A percentile compares a stretch with the other conserved stretches of the same genome.
phyloP scores from a whole-genome alignment of 2,113 vertebrate species.

The Melanostigma gelatinosum region DNA sequence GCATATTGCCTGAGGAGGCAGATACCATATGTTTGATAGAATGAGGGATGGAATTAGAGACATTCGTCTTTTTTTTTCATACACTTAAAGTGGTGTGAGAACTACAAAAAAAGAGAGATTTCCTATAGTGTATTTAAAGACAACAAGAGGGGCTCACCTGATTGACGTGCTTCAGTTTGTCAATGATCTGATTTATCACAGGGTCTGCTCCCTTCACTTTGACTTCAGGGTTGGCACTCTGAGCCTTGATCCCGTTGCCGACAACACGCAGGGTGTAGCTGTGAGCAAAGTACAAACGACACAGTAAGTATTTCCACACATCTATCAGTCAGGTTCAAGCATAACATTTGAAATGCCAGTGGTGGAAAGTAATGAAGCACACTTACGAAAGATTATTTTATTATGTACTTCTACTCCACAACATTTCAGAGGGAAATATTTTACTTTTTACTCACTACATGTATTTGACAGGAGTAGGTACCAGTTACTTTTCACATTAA shows the following conservation, averaged over 20 bases:
- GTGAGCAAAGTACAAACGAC: constrained; percentile 39
- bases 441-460: background rate
- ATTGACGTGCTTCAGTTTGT: constrained; percentile 93
- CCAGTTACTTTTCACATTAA: background rate
- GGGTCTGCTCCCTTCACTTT: constrained; percentile 89
- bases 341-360: background rate
- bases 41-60: constrained; percentile 4
- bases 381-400: background rate
- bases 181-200: constrained; percentile 90
- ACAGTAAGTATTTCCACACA: constrained; percentile 17
- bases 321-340: background rate
- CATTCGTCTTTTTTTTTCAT: too few species aligned
- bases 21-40: constrained; percentile 10
- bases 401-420: background rate
- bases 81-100: constrained; percentile 8
- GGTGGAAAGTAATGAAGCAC: background rate
- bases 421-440: background rate
- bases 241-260: constrained; percentile 89
- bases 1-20: constrained; percentile 29
- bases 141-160: constrained; percentile 84
- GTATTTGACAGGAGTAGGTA: background rate
- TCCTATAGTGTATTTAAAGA: background rate
- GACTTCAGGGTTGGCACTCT: constrained; percentile 90
- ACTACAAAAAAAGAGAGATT: background rate
- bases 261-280: constrained; percentile 89